Base-by-base conservation (phyloP, 2,888 invertebrate genomes). In the Eupithecia inturbata region DNA sequence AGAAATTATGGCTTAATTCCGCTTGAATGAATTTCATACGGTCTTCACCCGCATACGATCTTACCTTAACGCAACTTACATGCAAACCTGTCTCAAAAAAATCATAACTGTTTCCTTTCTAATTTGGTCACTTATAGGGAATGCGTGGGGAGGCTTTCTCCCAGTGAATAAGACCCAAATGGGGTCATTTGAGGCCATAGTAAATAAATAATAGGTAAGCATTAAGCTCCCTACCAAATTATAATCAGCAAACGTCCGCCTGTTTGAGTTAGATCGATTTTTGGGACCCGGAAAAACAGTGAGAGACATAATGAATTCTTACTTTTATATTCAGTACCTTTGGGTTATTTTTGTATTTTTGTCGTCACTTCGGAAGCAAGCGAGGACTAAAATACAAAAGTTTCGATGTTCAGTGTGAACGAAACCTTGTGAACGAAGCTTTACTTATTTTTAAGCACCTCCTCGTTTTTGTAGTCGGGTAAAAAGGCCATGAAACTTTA, bases 261-360 rank as follows among this genome's bases (percentile, higher is more conserved):
- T 12, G 53, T 57, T 57, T 57, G 57, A 64, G 36, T 33, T 64
- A n/a, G n/a, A 64, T 64, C 33, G 63, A 64, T 64, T 63, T 63
- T 33, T 64, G 31, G 33, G n/a, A 63, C 33, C 28, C 28, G 10
- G 63, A 64, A 64, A n/a, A 33, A 36, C n/a, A 9, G 9, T n/a
- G 12, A 31, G 63, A 33, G 26, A 57, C 22, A 22, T 31, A 62
- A 63, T 63, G 31, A 31, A 63, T 63, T 63, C 36, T 64, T 9
- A n/a, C 36, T 64, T 64, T 33, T 36, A n/a, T 64, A 64, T 64
- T 64, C 63, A 64, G 63, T 64, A 36, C 36, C 22, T n/a, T 64
- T 33, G 63, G 36, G 63, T 64, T 64, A 36, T 64, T 64, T 63
- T 64, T 33, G 22, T 64, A 64, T 19, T 64, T 64, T 33, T 33